Evolutionary conservation across 92 coral and sea anemone species (phyloP).

Genomic region (Phenganax stokvisi): DNA sequence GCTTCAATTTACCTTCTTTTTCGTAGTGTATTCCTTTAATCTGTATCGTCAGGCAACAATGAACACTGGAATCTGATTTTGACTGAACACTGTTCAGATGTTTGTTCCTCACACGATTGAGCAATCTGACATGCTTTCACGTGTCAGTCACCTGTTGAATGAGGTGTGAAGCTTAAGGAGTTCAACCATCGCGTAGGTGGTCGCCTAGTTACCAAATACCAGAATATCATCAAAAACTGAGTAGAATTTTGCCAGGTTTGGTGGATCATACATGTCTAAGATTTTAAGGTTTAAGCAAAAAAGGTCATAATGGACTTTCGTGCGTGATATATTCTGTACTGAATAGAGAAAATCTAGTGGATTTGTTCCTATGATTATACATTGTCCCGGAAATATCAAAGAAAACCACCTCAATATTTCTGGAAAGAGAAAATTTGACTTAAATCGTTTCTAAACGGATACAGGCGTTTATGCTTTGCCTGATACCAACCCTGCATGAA

Average conservation of each 20-base stretch:
- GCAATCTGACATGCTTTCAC: not conserved
- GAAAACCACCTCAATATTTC: not conserved
- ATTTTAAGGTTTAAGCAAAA: not conserved
- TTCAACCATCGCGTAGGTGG: not conserved
- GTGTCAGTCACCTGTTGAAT: not conserved
- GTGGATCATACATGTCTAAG: not conserved
- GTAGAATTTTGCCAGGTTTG: not conserved
- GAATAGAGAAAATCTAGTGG: too few relatives aligned
- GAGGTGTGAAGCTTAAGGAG: conserved; percentile 1
- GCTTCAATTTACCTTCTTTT: too few relatives aligned
- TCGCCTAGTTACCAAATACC: conserved; percentile 19
- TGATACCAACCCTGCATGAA: not conserved
- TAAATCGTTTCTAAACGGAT: conserved; percentile 7
- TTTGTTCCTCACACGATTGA: conserved; percentile 10
- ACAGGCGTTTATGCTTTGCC: not conserved
- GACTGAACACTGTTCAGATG: not conserved
- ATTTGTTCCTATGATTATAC: too few relatives aligned
- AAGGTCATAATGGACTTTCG: not conserved
- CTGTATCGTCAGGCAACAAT: too few relatives aligned
- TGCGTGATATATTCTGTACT: too few relatives aligned
- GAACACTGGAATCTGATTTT: too few relatives aligned
- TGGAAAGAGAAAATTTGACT: not conserved
- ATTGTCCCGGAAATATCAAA: not conserved
- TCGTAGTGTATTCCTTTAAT: too few relatives aligned
- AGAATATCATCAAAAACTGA: not conserved